Evolutionary conservation across 2,888 invertebrate genomes (phyloP).

Genomic region (Phaedon cochleariae): DNA sequence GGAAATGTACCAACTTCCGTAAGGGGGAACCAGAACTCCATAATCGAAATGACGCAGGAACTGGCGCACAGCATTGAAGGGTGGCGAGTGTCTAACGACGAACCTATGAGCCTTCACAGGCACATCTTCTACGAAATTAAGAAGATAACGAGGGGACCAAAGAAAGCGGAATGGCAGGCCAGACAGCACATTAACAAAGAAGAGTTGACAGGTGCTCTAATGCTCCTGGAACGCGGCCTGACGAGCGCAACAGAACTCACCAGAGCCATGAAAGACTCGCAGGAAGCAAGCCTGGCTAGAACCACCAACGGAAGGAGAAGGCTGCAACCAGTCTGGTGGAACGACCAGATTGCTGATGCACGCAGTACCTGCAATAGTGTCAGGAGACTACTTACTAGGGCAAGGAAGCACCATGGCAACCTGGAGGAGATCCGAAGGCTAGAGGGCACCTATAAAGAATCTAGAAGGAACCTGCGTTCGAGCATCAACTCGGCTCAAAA

Average conservation of each 20-base stretch:
- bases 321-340: not conserved
- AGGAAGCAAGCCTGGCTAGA: not conserved
- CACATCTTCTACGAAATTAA: too few relatives aligned
- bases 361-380: not conserved
- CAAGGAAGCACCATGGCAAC: not conserved
- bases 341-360: not conserved
- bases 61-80: too few relatives aligned
- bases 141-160: too few relatives aligned
- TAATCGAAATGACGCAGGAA: too few relatives aligned
- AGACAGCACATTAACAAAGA: too few relatives aligned
- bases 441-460: not conserved
- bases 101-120: too few relatives aligned
- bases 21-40: not conserved
- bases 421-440: not conserved
- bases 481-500: not conserved
- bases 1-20: constrained; percentile 7
- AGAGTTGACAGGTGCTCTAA: not conserved
- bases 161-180: too few relatives aligned
- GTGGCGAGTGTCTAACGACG: too few relatives aligned
- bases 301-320: too few relatives aligned
- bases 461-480: not conserved
- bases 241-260: too few relatives aligned
- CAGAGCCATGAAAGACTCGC: not conserved
- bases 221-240: not conserved
- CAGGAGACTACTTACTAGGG: not conserved